Conservation (phyloP, 2,113 vertebrate genomes). For the Myotis lucifugus region DNA sequence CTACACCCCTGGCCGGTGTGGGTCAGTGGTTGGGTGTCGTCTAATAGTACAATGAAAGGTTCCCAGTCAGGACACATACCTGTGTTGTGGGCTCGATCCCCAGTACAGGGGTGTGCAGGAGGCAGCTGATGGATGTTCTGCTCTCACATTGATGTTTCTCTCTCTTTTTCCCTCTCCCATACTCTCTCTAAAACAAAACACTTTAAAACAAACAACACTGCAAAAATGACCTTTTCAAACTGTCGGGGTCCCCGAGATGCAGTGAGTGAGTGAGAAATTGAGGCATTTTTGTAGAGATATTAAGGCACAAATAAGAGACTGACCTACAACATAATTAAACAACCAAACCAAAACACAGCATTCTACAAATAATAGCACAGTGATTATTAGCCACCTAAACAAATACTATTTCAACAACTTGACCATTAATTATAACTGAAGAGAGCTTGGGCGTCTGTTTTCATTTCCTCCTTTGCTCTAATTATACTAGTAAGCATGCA, state of each 20-base stretch:
- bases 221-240: background rate
- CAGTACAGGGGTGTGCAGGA: background rate
- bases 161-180: background rate
- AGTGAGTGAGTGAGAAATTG: slow-evolving; percentile 9
- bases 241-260: background rate
- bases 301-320: background rate
- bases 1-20: background rate
- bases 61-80: background rate
- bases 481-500: background rate
- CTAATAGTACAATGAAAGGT: too few relatives aligned
- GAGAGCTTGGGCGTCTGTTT: background rate
- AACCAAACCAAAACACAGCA: background rate
- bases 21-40: background rate
- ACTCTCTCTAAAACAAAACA: background rate
- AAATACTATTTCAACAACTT: background rate
- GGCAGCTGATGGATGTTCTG: background rate
- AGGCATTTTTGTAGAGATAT: slow-evolving; percentile 5
- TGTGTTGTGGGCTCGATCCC: background rate
- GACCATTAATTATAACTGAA: background rate
- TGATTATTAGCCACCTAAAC: background rate
- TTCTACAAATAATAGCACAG: slow-evolving; percentile 4
- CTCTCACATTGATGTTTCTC: background rate
- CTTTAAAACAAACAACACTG: background rate
- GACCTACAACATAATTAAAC: slow-evolving; percentile 8
- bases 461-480: background rate